A percentile compares a stretch with the other conserved stretches of the same genome.
phyloP scores from a whole-genome alignment of 2,113 vertebrate genomes.

The Lagopus muta region DNA sequence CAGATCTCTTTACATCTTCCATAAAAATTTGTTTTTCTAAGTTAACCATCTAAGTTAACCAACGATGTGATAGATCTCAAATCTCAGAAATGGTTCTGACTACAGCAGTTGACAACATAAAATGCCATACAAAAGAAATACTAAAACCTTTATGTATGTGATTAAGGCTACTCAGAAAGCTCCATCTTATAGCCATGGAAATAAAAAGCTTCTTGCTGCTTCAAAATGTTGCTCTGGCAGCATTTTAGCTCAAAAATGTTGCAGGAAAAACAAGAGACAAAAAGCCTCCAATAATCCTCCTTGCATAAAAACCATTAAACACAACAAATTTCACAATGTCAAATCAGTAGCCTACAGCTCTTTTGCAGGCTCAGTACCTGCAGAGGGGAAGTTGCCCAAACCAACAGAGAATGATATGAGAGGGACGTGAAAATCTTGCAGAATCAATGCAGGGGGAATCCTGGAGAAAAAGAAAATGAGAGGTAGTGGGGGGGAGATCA shows the following conservation, averaged over 20 bases:
- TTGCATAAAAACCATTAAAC: conserved; percentile 30
- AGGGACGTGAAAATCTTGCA: not conserved
- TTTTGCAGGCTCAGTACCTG: not conserved
- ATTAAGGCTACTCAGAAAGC: conserved; percentile 28
- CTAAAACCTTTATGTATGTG: conserved; percentile 1
- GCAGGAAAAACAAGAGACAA: not conserved
- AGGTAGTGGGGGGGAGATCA: not conserved
- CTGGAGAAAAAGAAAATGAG: not conserved
- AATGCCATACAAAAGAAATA: not conserved
- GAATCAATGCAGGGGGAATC: not conserved
- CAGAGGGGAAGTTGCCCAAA: not conserved
- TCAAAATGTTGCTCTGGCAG: not conserved
- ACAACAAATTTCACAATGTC: conserved; percentile 1
- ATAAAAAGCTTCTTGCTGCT: not conserved
- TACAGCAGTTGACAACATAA: conserved; percentile 2
- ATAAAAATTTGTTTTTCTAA: conserved; percentile 32
- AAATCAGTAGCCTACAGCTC: conserved; percentile 6
- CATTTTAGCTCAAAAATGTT: not conserved
- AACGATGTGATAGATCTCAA: not conserved
- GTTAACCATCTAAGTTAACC: not conserved
- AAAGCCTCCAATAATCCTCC: not conserved
- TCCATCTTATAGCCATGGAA: not conserved
- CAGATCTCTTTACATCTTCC: not conserved
- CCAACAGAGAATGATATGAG: not conserved
- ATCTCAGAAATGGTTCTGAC: not conserved